These are phyloP conservation scores for Aphelocoma californica DNA, from an alignment of 2,797 vertebrate species.

Conservation along the genomic window DNA sequence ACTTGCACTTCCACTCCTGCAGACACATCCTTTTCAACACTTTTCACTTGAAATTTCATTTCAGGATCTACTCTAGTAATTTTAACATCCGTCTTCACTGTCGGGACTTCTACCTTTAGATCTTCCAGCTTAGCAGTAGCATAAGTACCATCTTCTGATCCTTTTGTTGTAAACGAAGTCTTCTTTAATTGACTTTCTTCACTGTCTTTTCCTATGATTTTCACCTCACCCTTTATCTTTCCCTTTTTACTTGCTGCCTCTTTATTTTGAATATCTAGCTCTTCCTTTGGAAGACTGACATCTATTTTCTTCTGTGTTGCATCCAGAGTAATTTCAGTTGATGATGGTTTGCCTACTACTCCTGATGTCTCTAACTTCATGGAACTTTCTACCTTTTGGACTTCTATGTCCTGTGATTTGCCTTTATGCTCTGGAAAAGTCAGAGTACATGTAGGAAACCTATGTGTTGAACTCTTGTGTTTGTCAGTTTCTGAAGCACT, in stretches of 20 bases:
- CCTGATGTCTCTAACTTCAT: not conserved
- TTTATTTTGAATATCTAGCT: not conserved
- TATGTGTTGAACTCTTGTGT: not conserved
- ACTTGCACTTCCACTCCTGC: conserved; percentile 30
- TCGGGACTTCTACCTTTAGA: conserved; percentile 16
- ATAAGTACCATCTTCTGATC: not conserved
- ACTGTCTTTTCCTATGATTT: not conserved
- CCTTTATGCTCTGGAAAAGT: not conserved
- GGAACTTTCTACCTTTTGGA: not conserved
- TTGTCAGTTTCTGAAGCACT: not conserved
- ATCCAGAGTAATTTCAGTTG: not conserved
- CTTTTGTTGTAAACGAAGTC: not conserved
- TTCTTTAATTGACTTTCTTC: not conserved
- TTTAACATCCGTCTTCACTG: not conserved
- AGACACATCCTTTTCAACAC: conserved; percentile 32
- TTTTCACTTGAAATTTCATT: conserved; percentile 47
- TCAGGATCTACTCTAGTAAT: conserved; percentile 50
- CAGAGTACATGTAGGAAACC: not conserved
- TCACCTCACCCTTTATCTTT: not conserved
- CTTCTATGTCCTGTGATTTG: not conserved
- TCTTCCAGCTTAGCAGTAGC: conserved; percentile 22
- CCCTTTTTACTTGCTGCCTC: not conserved
- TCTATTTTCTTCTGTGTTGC: not conserved
- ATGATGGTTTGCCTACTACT: not conserved
- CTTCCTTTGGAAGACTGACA: not conserved